Evolutionary conservation across 2,888 invertebrate species (phyloP).

Genomic region (Corbicula japonica): DNA sequence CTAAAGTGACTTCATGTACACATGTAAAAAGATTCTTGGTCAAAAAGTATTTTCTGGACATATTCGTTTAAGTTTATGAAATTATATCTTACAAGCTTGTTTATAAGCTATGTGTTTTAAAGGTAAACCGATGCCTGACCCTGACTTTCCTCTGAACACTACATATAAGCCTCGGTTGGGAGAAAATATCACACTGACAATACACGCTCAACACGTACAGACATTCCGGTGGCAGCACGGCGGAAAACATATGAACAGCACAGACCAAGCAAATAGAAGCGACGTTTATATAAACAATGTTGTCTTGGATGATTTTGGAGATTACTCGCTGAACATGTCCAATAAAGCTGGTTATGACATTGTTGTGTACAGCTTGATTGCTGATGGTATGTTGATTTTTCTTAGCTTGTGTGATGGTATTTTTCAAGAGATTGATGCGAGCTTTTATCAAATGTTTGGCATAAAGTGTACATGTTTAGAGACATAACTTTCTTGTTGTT

Average conservation of each 20-base stretch:
- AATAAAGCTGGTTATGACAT: constrained; percentile 5
- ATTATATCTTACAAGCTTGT: no score
- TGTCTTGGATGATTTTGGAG: constrained; percentile 22
- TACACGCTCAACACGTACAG: constrained; percentile 13
- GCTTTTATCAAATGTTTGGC: no score
- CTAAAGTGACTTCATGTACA: no score
- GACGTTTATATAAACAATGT: background rate
- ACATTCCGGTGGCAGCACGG: constrained; percentile 13
- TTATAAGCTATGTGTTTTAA: no score
- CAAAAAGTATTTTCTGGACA: no score
- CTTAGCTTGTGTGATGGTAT: no score
- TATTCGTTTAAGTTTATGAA: background rate
- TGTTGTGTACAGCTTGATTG: background rate
- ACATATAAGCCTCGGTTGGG: constrained; percentile 19
- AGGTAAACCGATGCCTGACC: constrained; percentile 30
- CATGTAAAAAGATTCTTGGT: no score
- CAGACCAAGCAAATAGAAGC: background rate
- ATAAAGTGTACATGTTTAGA: no score
- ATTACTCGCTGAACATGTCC: constrained; percentile 12
- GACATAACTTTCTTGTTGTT: no score
- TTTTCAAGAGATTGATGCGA: no score
- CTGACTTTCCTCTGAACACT: background rate
- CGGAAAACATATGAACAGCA: constrained; percentile 2
- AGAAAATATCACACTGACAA: constrained; percentile 1
- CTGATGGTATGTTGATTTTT: background rate